Evolutionary conservation across 2,797 vertebrate genomes (phyloP), one percentile per base, ranked within the genome.

Genomic region (Odontamblyopus lacepedii): DNA sequence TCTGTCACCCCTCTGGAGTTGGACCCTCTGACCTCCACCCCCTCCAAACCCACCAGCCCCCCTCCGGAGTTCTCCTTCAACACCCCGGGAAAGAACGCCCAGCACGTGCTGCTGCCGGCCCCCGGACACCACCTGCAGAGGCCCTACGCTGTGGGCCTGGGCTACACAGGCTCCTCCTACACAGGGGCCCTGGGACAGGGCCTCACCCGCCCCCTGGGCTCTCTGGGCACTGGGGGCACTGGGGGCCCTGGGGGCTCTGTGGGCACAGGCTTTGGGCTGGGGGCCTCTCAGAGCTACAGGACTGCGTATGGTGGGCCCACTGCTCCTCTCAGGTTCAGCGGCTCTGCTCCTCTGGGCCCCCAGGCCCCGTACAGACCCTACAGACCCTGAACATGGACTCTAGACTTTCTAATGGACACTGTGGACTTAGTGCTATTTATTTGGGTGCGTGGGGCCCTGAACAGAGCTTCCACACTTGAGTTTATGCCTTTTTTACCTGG

Each of bases 61-160:
- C 97, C 97, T 0, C 96, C 97, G 0, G 98, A 99, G 89, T 99
- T 99, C 84, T 91, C 96, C 77, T 99, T 99, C 69, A 88, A 98
- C 82, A 96, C 95, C 0, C 97, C 97, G 0, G 97, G 98, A 29
- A 95, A 94, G 90, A 95, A 97, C 48, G 64, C 94, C 72, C 95
- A 80, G 77, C 94, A 95, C 0, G 88, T 98, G 76, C 74, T 97
- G 60, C 93, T 99, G 30, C 82, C 95, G 4, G 90, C 92, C 18
- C 83, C 93, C 26, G 91, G 95, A 27, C 93, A 78, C 12, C 81
- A 96, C 65, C 75, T 91, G 44, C 89, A 91, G 73, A 89, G 95
- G 86, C 95, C 96, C 3, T 96, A 95, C 67, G 77, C 83, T 80
- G 44, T 95, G 74, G 94, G 95, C n/a, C 84, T 96, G 51, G 85